Conservation (phyloP, 1,140 invertebrate genomes). For the Stegodyphus dumicola region DNA sequence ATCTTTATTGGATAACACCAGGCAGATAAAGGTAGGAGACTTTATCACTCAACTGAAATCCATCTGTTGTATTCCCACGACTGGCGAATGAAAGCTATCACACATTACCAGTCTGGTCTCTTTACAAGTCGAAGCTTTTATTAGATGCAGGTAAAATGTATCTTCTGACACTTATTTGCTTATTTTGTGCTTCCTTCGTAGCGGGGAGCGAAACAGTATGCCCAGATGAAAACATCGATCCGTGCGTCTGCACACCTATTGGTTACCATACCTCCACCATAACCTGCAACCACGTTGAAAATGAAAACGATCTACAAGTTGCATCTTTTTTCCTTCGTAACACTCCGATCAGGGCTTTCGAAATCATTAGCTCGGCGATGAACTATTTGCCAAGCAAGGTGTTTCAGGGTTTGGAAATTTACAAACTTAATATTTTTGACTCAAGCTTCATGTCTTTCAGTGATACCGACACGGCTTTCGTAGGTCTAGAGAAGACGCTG, state of each 20-base stretch:
- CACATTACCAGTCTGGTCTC: background rate
- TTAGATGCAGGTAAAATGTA: background rate
- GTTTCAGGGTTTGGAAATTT: background rate
- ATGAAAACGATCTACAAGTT: background rate
- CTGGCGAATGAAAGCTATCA: background rate
- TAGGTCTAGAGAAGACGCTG: slow-evolving; percentile 7
- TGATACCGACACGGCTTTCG: slow-evolving; percentile 18
- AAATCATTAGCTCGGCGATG: background rate
- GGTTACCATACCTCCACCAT: background rate
- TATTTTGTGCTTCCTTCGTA: background rate
- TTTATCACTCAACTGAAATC: background rate
- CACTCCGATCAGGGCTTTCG: background rate
- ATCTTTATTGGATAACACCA: background rate
- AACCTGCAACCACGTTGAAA: background rate
- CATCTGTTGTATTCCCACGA: background rate
- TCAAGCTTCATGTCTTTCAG: background rate
- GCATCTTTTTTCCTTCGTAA: background rate
- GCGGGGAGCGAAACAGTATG: background rate
- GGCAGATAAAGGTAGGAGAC: background rate
- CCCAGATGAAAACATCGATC: background rate
- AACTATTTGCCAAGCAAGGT: background rate
- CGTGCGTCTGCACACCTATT: background rate
- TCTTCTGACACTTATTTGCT: background rate
- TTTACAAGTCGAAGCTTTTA: background rate
- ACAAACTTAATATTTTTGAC: background rate